A percentile compares a stretch with the other conserved stretches of the same genome.
These are phyloP conservation scores for Anoplopoma fimbria DNA, from an alignment of 2,113 vertebrate species.

Conservation along the genomic window DNA sequence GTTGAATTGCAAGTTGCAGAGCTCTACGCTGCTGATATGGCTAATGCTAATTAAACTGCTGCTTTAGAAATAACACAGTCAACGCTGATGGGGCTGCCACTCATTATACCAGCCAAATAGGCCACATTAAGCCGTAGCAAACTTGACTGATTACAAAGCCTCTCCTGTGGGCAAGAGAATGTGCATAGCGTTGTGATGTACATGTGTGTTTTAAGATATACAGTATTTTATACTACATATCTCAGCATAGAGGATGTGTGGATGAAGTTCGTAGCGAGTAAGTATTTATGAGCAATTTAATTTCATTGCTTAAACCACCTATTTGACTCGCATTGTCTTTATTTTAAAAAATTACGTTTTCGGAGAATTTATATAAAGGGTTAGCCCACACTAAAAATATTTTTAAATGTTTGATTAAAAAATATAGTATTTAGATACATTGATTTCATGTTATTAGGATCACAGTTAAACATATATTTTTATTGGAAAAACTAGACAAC, in stretches of 20 bases:
- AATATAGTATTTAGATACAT: neutral
- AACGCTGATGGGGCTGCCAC: conserved; percentile 32
- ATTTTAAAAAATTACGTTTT: neutral
- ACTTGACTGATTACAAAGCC: neutral
- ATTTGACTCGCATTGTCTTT: neutral
- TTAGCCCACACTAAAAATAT: neutral
- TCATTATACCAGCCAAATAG: conserved; percentile 37
- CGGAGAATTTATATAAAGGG: neutral
- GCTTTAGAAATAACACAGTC: conserved; percentile 32
- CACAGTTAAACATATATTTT: neutral
- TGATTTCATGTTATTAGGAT: neutral
- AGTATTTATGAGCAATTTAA: neutral
- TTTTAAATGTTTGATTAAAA: neutral
- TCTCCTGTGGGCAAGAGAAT: neutral
- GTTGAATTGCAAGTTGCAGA: conserved; percentile 5
- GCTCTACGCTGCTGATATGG: conserved; percentile 34
- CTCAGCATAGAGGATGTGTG: neutral
- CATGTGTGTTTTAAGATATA: neutral
- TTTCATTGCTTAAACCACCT: neutral
- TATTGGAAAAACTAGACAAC: neutral
- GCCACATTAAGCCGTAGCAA: conserved; percentile 36
- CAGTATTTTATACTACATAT: neutral
- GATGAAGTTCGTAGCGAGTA: neutral
- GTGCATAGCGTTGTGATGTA: neutral
- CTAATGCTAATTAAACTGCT: conserved; percentile 48